Base-by-base conservation (phyloP, 2,888 invertebrate species). In the Euplexia lucipara region DNA sequence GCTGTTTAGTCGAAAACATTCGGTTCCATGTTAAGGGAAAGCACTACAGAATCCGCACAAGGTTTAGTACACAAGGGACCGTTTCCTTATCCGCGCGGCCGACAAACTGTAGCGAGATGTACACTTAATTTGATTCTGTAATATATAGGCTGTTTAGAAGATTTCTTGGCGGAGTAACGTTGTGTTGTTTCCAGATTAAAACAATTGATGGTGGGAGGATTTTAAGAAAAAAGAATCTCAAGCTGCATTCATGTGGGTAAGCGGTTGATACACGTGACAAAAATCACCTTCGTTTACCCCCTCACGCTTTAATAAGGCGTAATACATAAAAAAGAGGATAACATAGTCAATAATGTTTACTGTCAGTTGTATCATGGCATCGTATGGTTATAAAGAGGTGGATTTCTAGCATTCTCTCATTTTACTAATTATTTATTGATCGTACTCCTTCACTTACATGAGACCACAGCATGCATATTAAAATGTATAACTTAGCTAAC, bases 121-220 rank as follows among this genome's bases (percentile, higher is more conserved):
- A 76, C 72, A 75, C 68, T 72, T 68, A 78, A 78, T 72, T 80
- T 80, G 62, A 76, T 76, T 72, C 58, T 35, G 65, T 79, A 76
- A 78, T 68, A 37, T 80, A 67, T 64, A 68, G 80, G 61, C 78
- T 59, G 59, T 76, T 78, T 65, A 65, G 68, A 57, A 79, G 64
- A 79, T 78, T 76, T 67, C 67, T 62, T 71, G 57, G 53, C 51
- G 51, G 16, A 62, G 60, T 68, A 79, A 51, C 14, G 47, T 54
- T 64, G 49, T 60, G 59, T 65, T 57, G 72, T 60, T 52, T 54
- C 45, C 26, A 60, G 49, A 68, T 79, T 71, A 67, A 70, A 62
- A 45, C 57, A 49, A 71, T 47, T 44, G 51, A 49, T 60, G 54
- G 53, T 61, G 45, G 52, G 16, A 26, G 32, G 44, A 34, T 37